Base-by-base conservation (phyloP, 92 coral and sea anemone species). In the Siderastrea siderea region DNA sequence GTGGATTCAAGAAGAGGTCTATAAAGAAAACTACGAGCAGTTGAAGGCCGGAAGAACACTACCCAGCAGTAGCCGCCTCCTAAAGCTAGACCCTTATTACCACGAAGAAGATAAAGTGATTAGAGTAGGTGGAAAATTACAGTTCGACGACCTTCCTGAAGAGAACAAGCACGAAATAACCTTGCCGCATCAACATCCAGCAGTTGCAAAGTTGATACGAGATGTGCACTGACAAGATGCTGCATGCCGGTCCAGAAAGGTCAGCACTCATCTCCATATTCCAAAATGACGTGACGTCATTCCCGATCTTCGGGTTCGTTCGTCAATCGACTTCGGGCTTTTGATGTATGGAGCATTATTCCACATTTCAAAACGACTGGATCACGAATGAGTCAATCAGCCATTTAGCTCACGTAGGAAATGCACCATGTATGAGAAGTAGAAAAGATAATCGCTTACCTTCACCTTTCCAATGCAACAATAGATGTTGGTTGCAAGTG, bases 231-330 rank as follows among this genome's bases (percentile, higher is more conserved):
- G 43, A 3, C 38, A 83, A 88, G 12, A 60, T 75, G 19, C 45
- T 65, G 13, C 92, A 89, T 67, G 92, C 92, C 17, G 92, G 92
- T 69, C 77, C 90, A 83, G 90, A 90, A 71, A 84, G 80, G 93
- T 26, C 38, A 26, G 38, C 38, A 26, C 38, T 26, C 38, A 26
- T 26, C 38, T 26, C 38, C 45, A 84, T 6, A 80, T 78, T 47
- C 71, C 85, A 26, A 90, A 90, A 52, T 17, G 90, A 14, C 87
- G 85, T 49, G 79, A 80, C 38, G 38, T 26, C 38, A 26, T 26
- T 26, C 38, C 38, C 38, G 38, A 26, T 26, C 38, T 26, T 26
- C 38, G 38, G 38, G 38, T 26, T 26, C 38, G 38, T 26, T 26
- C 38, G 38, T 26, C 38, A 26, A 26, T 26, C 38, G 38, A 26